These are phyloP conservation scores for Girardinichthys multiradiatus DNA, from an alignment of 2,113 vertebrate species.

Conservation along the genomic window DNA sequence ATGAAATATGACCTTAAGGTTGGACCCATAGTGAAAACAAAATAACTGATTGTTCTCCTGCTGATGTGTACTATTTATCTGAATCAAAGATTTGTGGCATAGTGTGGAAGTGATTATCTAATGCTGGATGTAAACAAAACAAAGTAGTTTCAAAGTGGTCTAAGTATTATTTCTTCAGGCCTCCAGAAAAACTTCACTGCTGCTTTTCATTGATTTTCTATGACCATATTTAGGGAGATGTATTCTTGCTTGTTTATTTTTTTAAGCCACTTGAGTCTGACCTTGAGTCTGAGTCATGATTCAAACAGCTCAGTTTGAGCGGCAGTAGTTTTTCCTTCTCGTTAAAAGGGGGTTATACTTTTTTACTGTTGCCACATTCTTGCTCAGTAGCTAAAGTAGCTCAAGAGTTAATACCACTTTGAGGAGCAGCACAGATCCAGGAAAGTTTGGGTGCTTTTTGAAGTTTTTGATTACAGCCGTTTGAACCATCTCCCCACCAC, in stretches of 20 bases:
- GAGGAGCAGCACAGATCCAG: conserved; percentile 91
- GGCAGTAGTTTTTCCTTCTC: background rate
- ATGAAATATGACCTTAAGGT: background rate
- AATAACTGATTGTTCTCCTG: background rate
- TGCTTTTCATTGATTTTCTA: background rate
- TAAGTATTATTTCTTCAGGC: background rate
- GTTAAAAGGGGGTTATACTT: background rate
- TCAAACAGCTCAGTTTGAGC: background rate
- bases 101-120: background rate
- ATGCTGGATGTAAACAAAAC: background rate
- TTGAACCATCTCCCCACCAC: conserved; percentile 90
- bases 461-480: conserved; percentile 93
- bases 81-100: background rate
- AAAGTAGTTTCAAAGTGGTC: background rate
- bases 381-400: background rate
- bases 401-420: conserved; percentile 86
- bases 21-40: background rate
- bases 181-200: background rate
- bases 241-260: background rate
- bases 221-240: no score
- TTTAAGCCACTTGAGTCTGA: background rate
- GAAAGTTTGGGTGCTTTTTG: conserved; percentile 96
- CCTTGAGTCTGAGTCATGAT: background rate
- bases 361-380: background rate
- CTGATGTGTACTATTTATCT: background rate